Evolutionary conservation across 2,888 invertebrate species (phyloP), one percentile per base, ranked within the genome.

Genomic region (Thymelicus acteon): DNA sequence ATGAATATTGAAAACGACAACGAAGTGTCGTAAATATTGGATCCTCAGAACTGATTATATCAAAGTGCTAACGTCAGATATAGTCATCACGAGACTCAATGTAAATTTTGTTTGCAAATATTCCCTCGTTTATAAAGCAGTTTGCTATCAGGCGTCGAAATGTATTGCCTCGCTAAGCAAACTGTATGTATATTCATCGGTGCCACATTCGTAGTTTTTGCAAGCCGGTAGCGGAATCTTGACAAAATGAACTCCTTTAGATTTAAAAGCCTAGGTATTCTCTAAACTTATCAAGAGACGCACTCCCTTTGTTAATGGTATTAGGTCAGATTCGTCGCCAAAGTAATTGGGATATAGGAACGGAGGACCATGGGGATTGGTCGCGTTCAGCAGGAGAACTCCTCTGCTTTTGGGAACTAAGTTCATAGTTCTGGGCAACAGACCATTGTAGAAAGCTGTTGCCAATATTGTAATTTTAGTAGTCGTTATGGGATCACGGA

Each of bases 361-460:
- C 0, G 97, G 97, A 54, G 94, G 89, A 0, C 96, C 96, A 78
- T 94, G 92, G 0, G 97, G 97, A 87, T 98, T 94, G 0, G 94
- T 94, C 0, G 92, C 86, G 78, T 96, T 96, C 0, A 98, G 84
- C 44, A 87, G 79, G 0, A 96, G 73, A 15, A 88, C 87, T 0
- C 96, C 96, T 77, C 95, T 89, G 75, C 96, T 96, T 75, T 91
- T 91, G 0, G 96, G 96, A 7, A 90, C 87, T 57, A 96, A 77
- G 31, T 95, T 87, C 78, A 95, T 94, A 0, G 95, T 93, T 70
- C 95, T 89, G 0, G 95, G 86, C 72, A 93, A 86, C 4, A 96
- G 82, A 0, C 94, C 94, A 73, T 95, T 90, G 79, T 96, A 96
- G 79, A 95, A 96, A 0, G 95, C 78, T 2, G 95, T 82, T 0